These are phyloP conservation scores for Tychaedon coryphoeus DNA, from an alignment of 2,113 vertebrate species.

Conservation along the genomic window DNA sequence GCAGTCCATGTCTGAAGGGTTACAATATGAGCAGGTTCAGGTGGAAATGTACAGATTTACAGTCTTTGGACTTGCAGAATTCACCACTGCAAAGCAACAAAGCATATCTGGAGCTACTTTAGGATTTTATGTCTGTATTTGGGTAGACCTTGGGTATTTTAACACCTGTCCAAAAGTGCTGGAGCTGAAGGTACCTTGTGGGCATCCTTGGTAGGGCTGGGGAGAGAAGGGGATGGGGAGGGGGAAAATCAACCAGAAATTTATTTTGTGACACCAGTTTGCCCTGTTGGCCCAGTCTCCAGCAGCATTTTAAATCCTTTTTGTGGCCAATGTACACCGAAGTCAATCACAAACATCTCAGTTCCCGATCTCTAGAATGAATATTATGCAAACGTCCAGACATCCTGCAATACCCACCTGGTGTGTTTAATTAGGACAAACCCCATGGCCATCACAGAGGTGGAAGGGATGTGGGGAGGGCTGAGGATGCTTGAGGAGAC, in stretches of 20 bases:
- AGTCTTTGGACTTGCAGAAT: not conserved
- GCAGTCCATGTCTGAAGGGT: not conserved
- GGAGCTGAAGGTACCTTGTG: not conserved
- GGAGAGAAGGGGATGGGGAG: not conserved
- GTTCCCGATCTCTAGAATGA: not conserved
- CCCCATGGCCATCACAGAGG: not conserved
- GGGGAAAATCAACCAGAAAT: not conserved
- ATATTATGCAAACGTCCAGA: not conserved
- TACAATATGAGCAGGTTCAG: not conserved
- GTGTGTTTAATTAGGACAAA: not conserved
- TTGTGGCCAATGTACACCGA: not conserved
- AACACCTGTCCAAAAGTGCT: rapidly evolving
- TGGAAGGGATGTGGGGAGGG: not conserved
- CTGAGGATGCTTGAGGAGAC: not conserved
- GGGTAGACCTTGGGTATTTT: not conserved
- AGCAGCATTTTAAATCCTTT: too few relatives aligned
- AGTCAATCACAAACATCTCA: not conserved
- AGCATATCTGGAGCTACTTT: not conserved
- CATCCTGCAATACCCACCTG: not conserved
- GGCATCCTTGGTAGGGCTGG: not conserved
- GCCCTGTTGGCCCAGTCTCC: not conserved
- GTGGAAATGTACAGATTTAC: not conserved
- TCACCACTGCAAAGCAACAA: not conserved
- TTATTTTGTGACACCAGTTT: rapidly evolving
- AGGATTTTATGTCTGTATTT: not conserved